Percentiles rank a stretch among this genome's conserved stretches.
Evolutionary conservation across 2,888 invertebrate genomes (phyloP).

Genomic region (Caradrina kadenii): DNA sequence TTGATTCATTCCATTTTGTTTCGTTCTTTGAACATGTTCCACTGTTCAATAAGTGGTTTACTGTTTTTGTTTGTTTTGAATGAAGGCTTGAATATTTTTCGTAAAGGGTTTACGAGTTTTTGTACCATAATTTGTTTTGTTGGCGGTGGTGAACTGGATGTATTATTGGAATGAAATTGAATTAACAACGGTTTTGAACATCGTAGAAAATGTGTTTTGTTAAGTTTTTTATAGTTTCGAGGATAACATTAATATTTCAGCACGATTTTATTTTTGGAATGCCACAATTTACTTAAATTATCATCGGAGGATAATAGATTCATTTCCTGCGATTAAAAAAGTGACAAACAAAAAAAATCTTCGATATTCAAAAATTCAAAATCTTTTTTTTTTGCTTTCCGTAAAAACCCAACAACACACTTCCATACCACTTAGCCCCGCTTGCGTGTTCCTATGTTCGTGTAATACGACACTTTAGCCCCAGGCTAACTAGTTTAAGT

Average conservation of each 20-base stretch:
- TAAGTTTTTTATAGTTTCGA: too few relatives aligned
- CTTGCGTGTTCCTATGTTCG: constrained; percentile 68
- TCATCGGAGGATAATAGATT: too few relatives aligned
- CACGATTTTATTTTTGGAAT: too few relatives aligned
- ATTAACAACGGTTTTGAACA: background rate
- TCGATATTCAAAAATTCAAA: background rate
- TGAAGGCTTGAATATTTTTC: constrained; percentile 17
- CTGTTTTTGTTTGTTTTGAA: constrained; percentile 39
- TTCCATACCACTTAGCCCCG: constrained; percentile 34
- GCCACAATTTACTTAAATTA: too few relatives aligned
- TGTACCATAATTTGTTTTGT: background rate
- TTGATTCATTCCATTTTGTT: constrained; percentile 60
- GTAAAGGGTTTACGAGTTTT: background rate
- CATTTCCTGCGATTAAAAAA: too few relatives aligned
- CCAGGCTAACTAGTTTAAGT: constrained; percentile 84
- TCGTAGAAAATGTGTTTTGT: too few relatives aligned
- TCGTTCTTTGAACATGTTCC: constrained; percentile 40
- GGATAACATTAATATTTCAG: too few relatives aligned
- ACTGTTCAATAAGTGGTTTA: constrained; percentile 44
- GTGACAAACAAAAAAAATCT: background rate
- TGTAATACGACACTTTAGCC: constrained; percentile 79
- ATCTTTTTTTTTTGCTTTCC: constrained; percentile 8
- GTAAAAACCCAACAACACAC: constrained; percentile 35
- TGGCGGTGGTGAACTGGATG: background rate
- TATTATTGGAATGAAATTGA: background rate